Percentiles rank a stretch among this genome's conserved stretches.
Evolutionary conservation across 2,797 vertebrate species (phyloP).

Genomic region (Myiothlypis coronata): DNA sequence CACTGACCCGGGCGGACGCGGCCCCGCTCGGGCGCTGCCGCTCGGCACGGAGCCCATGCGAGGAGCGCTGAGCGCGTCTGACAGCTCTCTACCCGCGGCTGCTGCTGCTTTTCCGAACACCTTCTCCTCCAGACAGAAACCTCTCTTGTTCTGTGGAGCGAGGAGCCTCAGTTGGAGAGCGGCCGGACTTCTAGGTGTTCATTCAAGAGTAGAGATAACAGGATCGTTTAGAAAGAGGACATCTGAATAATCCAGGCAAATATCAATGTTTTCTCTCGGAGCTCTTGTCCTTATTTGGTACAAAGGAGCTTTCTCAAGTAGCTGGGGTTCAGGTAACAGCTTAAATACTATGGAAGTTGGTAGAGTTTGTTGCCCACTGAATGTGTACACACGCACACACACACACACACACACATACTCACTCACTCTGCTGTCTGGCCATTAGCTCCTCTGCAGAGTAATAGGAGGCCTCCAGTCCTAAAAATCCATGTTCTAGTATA

Average conservation of each 20-base stretch:
- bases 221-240: background rate
- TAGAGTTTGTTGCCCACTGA: background rate
- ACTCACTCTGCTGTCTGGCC: background rate
- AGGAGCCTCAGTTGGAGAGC: background rate
- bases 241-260: background rate
- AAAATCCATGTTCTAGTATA: background rate
- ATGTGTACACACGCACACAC: too few species aligned
- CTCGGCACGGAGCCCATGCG: background rate
- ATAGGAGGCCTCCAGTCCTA: background rate
- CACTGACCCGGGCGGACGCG: too few species aligned
- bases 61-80: background rate
- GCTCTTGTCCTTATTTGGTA: background rate
- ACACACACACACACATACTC: background rate
- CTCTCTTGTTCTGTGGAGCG: background rate
- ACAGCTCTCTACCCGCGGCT: background rate
- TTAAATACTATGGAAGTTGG: background rate
- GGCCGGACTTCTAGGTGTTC: accelerated
- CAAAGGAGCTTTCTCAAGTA: background rate
- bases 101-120: background rate
- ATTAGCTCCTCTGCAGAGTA: background rate
- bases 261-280: background rate
- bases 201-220: accelerated
- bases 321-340: background rate
- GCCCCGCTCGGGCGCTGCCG: too few species aligned
- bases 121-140: background rate